These are phyloP conservation scores for Megaptera novaeangliae DNA, from an alignment of 2,113 vertebrate genomes.

Conservation along the genomic window DNA sequence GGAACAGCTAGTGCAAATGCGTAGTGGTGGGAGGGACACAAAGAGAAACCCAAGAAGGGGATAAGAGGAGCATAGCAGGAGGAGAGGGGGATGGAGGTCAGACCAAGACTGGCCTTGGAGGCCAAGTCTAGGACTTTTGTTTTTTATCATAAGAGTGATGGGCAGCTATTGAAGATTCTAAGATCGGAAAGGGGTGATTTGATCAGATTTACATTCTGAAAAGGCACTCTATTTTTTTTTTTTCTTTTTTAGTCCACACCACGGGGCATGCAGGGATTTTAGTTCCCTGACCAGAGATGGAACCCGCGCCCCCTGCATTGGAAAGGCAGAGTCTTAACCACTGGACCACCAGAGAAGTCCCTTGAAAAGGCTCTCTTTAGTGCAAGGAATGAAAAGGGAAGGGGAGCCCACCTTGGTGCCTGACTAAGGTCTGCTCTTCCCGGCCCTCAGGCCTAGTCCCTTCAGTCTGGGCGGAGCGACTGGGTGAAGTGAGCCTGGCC, in stretches of 20 bases:
- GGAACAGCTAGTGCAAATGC: neutral
- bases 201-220: neutral
- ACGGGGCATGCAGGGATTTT: too few species aligned
- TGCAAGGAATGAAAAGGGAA: neutral
- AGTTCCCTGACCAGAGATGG: too few species aligned
- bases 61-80: neutral
- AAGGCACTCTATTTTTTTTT: too few species aligned
- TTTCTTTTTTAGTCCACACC: too few species aligned
- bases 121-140: neutral
- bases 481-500: neutral
- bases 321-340: too few species aligned
- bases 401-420: neutral
- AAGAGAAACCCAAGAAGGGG: neutral
- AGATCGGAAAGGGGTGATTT: neutral
- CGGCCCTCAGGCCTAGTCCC: neutral
- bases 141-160: neutral
- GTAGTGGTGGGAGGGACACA: too few species aligned
- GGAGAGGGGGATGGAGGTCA: neutral
- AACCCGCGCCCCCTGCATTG: too few species aligned
- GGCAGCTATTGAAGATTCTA: neutral
- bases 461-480: fast-evolving
- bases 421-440: neutral
- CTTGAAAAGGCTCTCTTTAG: neutral
- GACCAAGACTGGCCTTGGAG: too few species aligned
- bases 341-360: too few species aligned